Evolutionary conservation across 2,113 vertebrate species (phyloP), one percentile per base, ranked within the genome.

Genomic region (Polypterus bichir): DNA sequence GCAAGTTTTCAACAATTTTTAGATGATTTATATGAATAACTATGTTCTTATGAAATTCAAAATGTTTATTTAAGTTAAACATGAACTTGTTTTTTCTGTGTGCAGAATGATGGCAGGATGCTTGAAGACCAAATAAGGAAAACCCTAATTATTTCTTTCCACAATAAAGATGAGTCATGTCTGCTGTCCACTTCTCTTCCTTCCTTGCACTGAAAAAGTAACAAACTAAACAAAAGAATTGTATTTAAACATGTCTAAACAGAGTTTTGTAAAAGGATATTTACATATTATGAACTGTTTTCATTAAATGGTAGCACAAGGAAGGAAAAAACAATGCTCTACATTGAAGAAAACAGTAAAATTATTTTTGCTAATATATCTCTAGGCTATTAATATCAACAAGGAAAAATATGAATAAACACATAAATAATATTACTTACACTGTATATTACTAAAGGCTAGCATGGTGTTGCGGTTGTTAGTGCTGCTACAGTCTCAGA

Each of bases 71-170:
- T 46, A 55, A 66, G 54, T 46, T 56, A 59, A 55, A 47, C 61
- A 49, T 66, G 60, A 62, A 45, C 54, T 48, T 48, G 9, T 61
- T 59, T 48, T 65, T 66, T 63, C 66, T 66, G 74, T 71, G 64
- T 70, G 58, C 56, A 65, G 61, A 73, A 75, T 64, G 2, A 9
- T 70, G 71, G 74, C 81, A 74, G 62, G 72, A 69, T 27, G 27
- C 76, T 72, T 71, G 78, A 78, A 81, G 80, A 83, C 84, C 81
- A 67, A 85, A 85, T 82, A 86, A 80, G 84, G 84, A 78, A 59
- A 63, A 71, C 73, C 76, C 69, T 79, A 68, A 68, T 69, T 69
- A 66, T 67, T 45, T 70, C 65, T 56, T 48, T 27, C 44, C 44
- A 45, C 55, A 44, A 46, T 57, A 48, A 47, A 44, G 9, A 44